phyloP scores from a whole-genome alignment of 1,140 invertebrate species.

The Wiebesia pumilae region DNA sequence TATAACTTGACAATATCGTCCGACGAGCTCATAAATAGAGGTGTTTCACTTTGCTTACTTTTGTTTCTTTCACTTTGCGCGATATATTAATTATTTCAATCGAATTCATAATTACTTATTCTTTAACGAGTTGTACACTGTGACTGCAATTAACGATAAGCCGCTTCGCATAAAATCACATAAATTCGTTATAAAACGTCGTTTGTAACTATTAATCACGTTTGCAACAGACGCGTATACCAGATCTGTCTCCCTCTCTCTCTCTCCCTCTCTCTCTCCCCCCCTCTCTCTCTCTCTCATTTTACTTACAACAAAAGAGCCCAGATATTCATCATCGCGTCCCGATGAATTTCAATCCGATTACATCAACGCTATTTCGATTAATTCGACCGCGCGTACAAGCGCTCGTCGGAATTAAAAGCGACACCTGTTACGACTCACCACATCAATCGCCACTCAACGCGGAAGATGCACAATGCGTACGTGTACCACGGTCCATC shows the following conservation, averaged over 20 bases:
- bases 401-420: background rate
- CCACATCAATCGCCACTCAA: slow-evolving; percentile 20
- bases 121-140: background rate
- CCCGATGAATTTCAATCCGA: slow-evolving; percentile 45
- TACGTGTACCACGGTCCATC: background rate
- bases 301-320: background rate
- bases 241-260: background rate
- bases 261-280: background rate
- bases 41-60: no score
- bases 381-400: slow-evolving; percentile 26
- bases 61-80: no score
- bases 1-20: no score
- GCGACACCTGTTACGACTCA: slow-evolving; percentile 46
- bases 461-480: background rate
- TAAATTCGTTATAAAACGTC: background rate
- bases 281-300: background rate
- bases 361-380: slow-evolving; percentile 34
- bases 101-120: background rate
- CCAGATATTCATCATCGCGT: slow-evolving; percentile 18
- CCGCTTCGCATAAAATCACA: background rate
- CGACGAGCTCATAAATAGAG: no score
- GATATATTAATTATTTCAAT: background rate
- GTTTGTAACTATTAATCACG: background rate
- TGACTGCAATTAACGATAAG: background rate
- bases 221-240: background rate